Evolutionary conservation across 1,140 invertebrate species (phyloP).

Genomic region (Adelges cooleyi): DNA sequence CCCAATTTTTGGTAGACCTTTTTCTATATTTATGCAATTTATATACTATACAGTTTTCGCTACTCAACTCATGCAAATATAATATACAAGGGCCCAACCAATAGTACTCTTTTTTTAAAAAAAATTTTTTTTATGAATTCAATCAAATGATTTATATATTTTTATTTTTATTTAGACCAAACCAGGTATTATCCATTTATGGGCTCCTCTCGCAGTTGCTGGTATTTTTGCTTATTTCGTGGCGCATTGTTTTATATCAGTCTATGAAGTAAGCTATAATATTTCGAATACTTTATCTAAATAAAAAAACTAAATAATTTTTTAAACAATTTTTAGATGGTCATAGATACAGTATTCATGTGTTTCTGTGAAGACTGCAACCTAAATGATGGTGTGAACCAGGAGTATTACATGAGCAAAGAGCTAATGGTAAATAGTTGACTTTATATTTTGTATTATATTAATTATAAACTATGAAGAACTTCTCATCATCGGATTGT

Average conservation of each 20-base stretch:
- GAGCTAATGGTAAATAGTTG: slow-evolving; percentile 49
- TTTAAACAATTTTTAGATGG: slow-evolving; percentile 53
- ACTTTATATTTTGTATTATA: no score
- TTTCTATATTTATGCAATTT: no score
- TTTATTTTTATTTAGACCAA: slow-evolving; percentile 40
- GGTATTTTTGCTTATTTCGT: slow-evolving; percentile 59
- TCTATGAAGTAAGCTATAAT: slow-evolving; percentile 55
- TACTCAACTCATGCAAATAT: no score
- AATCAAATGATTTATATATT: no score
- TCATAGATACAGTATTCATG: slow-evolving; percentile 68
- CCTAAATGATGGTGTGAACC: slow-evolving; percentile 57
- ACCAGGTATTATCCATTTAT: slow-evolving; percentile 51
- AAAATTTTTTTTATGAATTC: no score
- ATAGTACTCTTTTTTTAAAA: no score
- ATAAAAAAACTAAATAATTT: background rate
- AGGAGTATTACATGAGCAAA: slow-evolving; percentile 63
- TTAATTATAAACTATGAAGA: no score
- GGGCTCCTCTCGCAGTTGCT: slow-evolving; percentile 52
- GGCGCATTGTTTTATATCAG: slow-evolving; percentile 61
- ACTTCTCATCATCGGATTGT: no score
- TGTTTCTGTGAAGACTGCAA: slow-evolving; percentile 72
- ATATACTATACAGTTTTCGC: no score
- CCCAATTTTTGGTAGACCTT: no score
- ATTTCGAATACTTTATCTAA: background rate
- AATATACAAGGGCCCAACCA: no score